Evolutionary conservation across 2,888 invertebrate species (phyloP).

Genomic region (Molanna angustata): DNA sequence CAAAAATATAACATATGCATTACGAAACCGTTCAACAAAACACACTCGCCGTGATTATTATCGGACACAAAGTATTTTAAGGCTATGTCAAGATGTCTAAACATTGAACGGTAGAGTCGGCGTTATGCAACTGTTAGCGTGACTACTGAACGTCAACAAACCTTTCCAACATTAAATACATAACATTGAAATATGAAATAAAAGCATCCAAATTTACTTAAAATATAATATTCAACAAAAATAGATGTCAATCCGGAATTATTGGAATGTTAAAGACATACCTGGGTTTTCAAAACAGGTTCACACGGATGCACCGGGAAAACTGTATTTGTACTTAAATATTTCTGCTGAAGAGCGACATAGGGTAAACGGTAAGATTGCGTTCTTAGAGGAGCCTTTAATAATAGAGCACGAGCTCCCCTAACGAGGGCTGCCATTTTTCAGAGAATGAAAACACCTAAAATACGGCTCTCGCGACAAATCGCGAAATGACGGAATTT

Average conservation of each 20-base stretch:
- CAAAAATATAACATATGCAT: neutral
- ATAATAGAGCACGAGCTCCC: slow-evolving; percentile 45
- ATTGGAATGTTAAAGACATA: slow-evolving; percentile 1
- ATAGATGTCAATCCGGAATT: neutral
- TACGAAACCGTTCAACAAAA: neutral
- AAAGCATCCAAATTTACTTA: no score
- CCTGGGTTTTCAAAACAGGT: slow-evolving; percentile 20
- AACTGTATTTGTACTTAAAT: slow-evolving; percentile 11
- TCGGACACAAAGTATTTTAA: neutral
- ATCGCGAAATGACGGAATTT: slow-evolving; percentile 8
- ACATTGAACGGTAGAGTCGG: slow-evolving; percentile 3
- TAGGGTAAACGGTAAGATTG: slow-evolving; percentile 44
- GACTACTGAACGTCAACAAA: no score
- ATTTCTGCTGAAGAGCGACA: slow-evolving; percentile 46
- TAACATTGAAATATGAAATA: no score
- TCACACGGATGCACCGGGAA: slow-evolving; percentile 7
- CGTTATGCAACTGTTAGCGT: slow-evolving; percentile 13
- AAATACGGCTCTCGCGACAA: no score
- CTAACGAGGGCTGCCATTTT: slow-evolving; percentile 54
- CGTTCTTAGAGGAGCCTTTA: slow-evolving; percentile 14
- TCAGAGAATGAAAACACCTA: no score
- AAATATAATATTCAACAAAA: no score
- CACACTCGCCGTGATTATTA: neutral
- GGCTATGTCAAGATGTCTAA: neutral
- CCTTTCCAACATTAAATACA: no score